phyloP scores from a whole-genome alignment of 2,113 vertebrate species.

The Nanorana parkeri region DNA sequence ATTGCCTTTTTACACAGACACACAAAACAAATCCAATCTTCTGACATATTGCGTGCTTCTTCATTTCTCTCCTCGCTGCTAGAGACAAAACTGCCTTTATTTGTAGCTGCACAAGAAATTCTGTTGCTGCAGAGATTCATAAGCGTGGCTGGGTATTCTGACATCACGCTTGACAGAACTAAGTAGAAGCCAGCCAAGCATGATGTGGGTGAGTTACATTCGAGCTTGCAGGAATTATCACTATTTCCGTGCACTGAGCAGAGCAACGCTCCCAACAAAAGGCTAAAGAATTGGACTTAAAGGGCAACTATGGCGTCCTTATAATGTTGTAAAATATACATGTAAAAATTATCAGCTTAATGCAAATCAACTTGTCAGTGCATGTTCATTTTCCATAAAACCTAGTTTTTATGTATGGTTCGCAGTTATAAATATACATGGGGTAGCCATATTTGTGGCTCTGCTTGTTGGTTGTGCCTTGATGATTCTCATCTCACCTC shows the following conservation, averaged over 20 bases:
- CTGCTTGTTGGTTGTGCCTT: too few species aligned
- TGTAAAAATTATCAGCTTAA: too few species aligned
- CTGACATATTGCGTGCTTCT: not conserved
- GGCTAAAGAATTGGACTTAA: not conserved
- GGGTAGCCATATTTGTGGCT: too few species aligned
- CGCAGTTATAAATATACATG: too few species aligned
- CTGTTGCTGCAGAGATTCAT: not conserved
- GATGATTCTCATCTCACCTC: too few species aligned
- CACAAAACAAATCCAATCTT: not conserved
- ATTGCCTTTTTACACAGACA: not conserved
- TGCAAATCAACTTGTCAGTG: too few species aligned
- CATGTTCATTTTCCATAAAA: too few species aligned
- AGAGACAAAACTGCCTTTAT: not conserved
- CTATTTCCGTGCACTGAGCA: not conserved
- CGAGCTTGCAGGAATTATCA: slow-evolving; percentile 21
- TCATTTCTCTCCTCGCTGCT: not conserved
- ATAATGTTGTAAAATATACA: too few species aligned
- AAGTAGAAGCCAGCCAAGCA: slow-evolving; percentile 20
- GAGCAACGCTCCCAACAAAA: slow-evolving; percentile 2
- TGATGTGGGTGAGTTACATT: slow-evolving; percentile 10
- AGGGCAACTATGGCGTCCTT: not conserved
- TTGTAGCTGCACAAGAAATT: slow-evolving; percentile 9
- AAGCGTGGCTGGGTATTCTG: not conserved
- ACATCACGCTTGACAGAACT: slow-evolving; percentile 23
- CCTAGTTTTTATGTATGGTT: too few species aligned